Evolutionary conservation across 1,140 invertebrate genomes (phyloP).

Genomic region (Copidosoma floridanum): DNA sequence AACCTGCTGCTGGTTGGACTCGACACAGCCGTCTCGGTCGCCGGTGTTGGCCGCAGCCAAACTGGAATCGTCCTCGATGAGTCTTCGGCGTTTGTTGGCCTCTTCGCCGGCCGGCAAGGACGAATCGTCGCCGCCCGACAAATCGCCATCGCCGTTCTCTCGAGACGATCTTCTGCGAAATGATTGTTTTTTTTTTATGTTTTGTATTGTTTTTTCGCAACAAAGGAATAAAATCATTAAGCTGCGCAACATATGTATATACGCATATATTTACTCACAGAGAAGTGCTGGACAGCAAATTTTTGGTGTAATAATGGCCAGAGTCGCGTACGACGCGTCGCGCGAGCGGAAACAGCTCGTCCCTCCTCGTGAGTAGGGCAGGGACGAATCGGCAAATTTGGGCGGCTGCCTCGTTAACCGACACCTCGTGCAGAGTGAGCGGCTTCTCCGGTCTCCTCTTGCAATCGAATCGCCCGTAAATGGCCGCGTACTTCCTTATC

Average conservation of each 20-base stretch:
- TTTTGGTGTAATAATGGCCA: conserved; percentile 85
- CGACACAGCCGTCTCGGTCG: conserved; percentile 24
- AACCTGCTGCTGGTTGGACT: conserved; percentile 58
- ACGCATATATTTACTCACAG: not conserved
- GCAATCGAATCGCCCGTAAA: conserved; percentile 95
- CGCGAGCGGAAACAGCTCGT: conserved; percentile 93
- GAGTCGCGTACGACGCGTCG: conserved; percentile 91
- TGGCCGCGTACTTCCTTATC: conserved; percentile 92
- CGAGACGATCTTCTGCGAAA: conserved; percentile 41
- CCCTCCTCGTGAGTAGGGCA: conserved; percentile 83
- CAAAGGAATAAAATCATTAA: too few species aligned
- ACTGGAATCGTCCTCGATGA: conserved; percentile 52
- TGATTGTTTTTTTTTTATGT: too few species aligned
- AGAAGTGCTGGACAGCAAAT: conserved; percentile 32
- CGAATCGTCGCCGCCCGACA: conserved; percentile 18
- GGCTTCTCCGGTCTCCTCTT: conserved; percentile 95
- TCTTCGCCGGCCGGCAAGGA: conserved; percentile 47
- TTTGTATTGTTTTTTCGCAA: too few species aligned
- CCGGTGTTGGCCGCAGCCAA: too few species aligned
- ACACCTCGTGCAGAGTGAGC: conserved; percentile 92
- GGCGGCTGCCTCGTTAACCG: conserved; percentile 95
- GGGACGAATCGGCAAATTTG: conserved; percentile 91
- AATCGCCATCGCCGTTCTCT: conserved; percentile 50
- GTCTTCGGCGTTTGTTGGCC: conserved; percentile 53
- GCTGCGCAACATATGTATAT: too few species aligned